Base-by-base conservation (phyloP, 2,888 invertebrate species). In the Silvanus unidentatus region DNA sequence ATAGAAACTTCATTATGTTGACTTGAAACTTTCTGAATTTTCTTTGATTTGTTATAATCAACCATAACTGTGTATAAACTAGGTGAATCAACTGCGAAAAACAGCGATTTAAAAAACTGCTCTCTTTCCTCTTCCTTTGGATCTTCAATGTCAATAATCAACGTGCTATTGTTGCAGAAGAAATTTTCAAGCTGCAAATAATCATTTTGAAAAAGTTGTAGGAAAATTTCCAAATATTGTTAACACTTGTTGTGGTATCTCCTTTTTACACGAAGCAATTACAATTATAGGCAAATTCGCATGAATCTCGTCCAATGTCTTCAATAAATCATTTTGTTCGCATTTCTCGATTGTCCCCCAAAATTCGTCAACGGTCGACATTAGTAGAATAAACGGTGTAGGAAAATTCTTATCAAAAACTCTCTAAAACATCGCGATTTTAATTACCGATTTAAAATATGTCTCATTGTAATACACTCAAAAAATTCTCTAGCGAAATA, bases 311-410 rank as follows among this genome's bases (percentile, higher is more conserved):
- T 69, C 65, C 42, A 71, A 48, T 40, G 65, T 55, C 9, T 69
- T 60, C 2, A 60, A 53, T 15, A 72, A 58, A 41, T 61, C 57
- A 39, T 60, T 57, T 47, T 67, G 63, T 10, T 63, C 62, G 16
- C 56, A 60, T 40, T 62, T 63, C 16, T 68, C 66, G 3, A 71
- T 60, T 29, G 62, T 51, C 42, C 64, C 55, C 72, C 72, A 72
- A 68, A 68, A 69, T 45, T 68, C 66, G 43, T 70, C 68, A 4
- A 71, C 55, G 44, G 64, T 53, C 3, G 66, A 64, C 15, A 69
- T 47, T 10, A 70, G 52, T 39, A 71, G 57, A 14, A 71, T 57
- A 1, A 73, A 62, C 4, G 72, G 71, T 5, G 3, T 5, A 22
- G 3, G 22, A 5, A 22, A 22, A 5, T 22, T 22, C 8, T 8